Evolutionary conservation across 2,888 invertebrate genomes (phyloP), one percentile per base, ranked within the genome.

Genomic region (Drosophila paramelanica): DNA sequence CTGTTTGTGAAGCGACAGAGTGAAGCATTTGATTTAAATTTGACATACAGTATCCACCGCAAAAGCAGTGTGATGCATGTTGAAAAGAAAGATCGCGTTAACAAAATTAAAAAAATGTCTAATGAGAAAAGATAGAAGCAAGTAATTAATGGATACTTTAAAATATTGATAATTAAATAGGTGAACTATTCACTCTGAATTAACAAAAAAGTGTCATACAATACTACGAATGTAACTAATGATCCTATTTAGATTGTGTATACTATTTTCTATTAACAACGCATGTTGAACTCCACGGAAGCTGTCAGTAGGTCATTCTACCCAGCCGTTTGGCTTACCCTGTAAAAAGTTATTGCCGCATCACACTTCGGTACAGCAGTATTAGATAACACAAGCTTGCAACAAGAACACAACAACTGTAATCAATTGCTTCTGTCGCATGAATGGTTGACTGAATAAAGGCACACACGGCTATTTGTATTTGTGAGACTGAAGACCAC

Each of bases 371-470:
- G 36, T 27, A 33, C 36, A 42, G 36, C 13, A 46, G n/a, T 27
- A 27, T 25, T 45, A 64, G 39, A 49, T 43, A 66, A 52, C 66
- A 73, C 25, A 31, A 62, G n/a, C 17, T 53, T 47, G 31, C 8
- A 65, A 60, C 61, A 61, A 73, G 64, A 68, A 65, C 81, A 51
- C 57, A 73, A 69, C 56, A 86, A 81, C 72, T 74, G 72, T 75
- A 87, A 84, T 86, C 87, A 79, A 87, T 87, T 87, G 79, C 81
- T 76, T 72, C 72, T 77, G 78, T 68, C 79, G 75, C 79, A 73
- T 79, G 81, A 83, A 72, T 72, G 83, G 77, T 68, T 59, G 67
- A 76, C 73, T 76, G 76, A 67, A 67, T 70, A 49, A 53, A 56
- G 69, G 62, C 72, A 66, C 72, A 67, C 59, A 64, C 67, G 60